Evolutionary conservation across 2,113 vertebrate species (phyloP).

Genomic region (Grus americana): DNA sequence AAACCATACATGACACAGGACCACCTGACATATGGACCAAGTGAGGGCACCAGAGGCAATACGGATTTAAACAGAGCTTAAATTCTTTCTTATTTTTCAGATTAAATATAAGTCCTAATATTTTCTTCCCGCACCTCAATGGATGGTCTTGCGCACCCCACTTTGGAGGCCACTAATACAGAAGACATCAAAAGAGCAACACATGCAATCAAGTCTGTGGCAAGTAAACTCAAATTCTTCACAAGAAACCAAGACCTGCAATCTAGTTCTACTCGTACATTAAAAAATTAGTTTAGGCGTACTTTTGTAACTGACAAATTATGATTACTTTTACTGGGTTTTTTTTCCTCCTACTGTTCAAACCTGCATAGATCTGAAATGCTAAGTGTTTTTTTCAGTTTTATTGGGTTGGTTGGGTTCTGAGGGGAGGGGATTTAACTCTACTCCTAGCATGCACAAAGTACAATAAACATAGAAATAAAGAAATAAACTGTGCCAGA

Average conservation of each 20-base stretch:
- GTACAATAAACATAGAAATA: background rate
- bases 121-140: background rate
- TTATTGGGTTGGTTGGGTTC: background rate
- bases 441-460: background rate
- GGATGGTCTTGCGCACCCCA: background rate
- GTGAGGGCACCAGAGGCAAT: background rate
- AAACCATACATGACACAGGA: background rate
- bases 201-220: background rate
- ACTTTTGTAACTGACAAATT: background rate
- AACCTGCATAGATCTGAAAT: background rate
- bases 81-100: background rate
- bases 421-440: background rate
- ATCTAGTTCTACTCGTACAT: background rate
- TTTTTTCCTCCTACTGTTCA: background rate
- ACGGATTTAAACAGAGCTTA: background rate
- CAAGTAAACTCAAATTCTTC: background rate
- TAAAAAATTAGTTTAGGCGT: background rate
- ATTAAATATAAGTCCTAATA: background rate
- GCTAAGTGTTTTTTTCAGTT: accelerated
- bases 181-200: background rate
- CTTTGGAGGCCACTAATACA: background rate
- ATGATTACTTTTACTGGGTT: background rate
- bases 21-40: accelerated
- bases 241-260: background rate
- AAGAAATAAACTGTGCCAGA: background rate